phyloP scores from a whole-genome alignment of 2,888 invertebrate species.

The Bombyx huttoni region DNA sequence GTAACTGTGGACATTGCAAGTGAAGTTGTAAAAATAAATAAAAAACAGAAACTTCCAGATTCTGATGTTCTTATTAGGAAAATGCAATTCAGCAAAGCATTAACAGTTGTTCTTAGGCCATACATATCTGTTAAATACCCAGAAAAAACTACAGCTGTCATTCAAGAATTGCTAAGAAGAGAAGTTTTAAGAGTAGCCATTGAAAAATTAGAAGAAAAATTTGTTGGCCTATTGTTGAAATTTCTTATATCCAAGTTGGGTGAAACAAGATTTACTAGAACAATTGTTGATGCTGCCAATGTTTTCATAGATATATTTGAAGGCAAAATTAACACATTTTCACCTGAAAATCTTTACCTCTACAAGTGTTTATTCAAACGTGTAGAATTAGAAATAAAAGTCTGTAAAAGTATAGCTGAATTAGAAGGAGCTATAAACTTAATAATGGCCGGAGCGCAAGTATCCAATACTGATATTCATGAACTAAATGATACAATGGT shows the following conservation, averaged over 20 bases:
- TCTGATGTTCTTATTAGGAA: slow-evolving; percentile 82
- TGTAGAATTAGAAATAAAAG: slow-evolving; percentile 77
- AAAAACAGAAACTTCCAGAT: slow-evolving; percentile 49
- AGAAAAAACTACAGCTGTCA: slow-evolving; percentile 82
- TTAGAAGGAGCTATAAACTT: slow-evolving; percentile 80
- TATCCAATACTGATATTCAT: slow-evolving; percentile 38
- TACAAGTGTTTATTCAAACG: slow-evolving; percentile 74
- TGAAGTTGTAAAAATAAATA: slow-evolving; percentile 45
- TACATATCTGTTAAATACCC: slow-evolving; percentile 77
- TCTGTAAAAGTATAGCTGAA: slow-evolving; percentile 75
- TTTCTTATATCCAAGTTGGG: slow-evolving; percentile 84
- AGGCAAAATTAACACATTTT: slow-evolving; percentile 73
- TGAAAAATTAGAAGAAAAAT: slow-evolving; percentile 77
- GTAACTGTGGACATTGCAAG: slow-evolving; percentile 40
- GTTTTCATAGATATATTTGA: slow-evolving; percentile 84
- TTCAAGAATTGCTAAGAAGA: slow-evolving; percentile 90
- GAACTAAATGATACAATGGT: slow-evolving; percentile 37
- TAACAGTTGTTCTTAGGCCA: slow-evolving; percentile 77
- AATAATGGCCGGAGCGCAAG: slow-evolving; percentile 74
- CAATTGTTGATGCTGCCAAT: slow-evolving; percentile 81
- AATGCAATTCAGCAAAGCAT: slow-evolving; percentile 86
- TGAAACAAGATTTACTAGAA: slow-evolving; percentile 80
- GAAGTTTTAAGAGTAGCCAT: slow-evolving; percentile 84
- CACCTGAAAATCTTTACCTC: slow-evolving; percentile 73
- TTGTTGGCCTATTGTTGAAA: slow-evolving; percentile 76